Evolutionary conservation across 2,888 invertebrate genomes (phyloP).

Genomic region (Mythimna impura): DNA sequence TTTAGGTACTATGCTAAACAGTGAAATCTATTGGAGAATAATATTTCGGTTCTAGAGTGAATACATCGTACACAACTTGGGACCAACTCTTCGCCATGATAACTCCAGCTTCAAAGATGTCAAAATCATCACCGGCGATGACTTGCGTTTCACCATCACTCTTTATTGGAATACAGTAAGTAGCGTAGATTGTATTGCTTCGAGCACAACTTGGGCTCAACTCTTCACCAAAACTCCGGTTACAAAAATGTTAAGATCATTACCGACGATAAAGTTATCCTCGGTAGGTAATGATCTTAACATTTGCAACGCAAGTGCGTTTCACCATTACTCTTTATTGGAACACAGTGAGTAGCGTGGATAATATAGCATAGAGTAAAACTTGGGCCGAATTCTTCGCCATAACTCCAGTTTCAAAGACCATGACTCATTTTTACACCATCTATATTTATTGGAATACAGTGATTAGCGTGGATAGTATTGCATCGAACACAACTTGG

Average conservation of each 20-base stretch:
- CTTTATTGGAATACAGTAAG: conserved; percentile 91
- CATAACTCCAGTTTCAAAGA: conserved; percentile 72
- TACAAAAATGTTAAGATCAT: conserved; percentile 91
- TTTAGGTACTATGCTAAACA: too few relatives aligned
- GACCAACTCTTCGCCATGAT: conserved; percentile 91
- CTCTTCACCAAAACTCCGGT: conserved; percentile 36
- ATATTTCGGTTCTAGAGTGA: conserved; percentile 83
- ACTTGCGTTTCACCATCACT: conserved; percentile 91
- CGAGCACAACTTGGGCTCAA: not conserved
- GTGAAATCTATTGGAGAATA: not conserved
- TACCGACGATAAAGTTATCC: conserved; percentile 92
- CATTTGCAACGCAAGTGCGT: too few relatives aligned
- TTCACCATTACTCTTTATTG: conserved; percentile 91
- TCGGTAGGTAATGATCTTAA: too few relatives aligned
- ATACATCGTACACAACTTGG: conserved; percentile 93
- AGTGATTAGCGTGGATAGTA: conserved; percentile 78
- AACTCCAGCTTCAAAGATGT: conserved; percentile 81
- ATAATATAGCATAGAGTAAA: not conserved
- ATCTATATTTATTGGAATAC: conserved; percentile 91
- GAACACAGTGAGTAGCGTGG: conserved; percentile 83
- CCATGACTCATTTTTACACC: conserved; percentile 91
- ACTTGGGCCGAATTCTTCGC: too few relatives aligned
- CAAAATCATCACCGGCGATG: conserved; percentile 94
- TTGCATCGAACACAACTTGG: not conserved
- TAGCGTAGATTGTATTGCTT: conserved; percentile 16